Evolutionary conservation across 2,113 vertebrate species (phyloP).

Genomic region (Phylloscopus whistleri): DNA sequence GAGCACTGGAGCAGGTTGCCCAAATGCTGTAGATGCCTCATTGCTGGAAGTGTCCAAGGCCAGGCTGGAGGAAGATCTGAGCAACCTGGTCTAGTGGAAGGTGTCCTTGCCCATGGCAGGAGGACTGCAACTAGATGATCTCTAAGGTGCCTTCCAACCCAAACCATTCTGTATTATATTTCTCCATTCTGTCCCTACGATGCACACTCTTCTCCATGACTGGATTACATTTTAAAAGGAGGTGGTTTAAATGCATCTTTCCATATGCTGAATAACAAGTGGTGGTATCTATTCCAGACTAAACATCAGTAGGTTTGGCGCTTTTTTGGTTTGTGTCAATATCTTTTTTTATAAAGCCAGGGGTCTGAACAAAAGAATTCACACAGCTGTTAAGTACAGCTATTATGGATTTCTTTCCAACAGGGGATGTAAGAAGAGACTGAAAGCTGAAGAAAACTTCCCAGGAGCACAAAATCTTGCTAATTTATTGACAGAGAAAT

Average conservation of each 20-base stretch:
- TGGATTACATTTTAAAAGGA: neutral
- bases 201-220: neutral
- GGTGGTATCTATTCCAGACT: neutral
- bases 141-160: neutral
- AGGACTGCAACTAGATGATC: neutral
- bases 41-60: neutral
- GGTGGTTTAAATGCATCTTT: neutral
- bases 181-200: neutral
- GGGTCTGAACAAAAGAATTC: neutral
- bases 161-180: neutral
- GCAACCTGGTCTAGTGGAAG: too few relatives aligned
- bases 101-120: neutral
- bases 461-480: neutral
- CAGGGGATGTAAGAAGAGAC: neutral
- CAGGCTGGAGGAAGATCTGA: neutral
- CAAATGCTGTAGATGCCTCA: neutral
- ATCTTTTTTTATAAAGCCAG: neutral
- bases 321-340: neutral
- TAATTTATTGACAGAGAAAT: neutral
- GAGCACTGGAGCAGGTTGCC: neutral
- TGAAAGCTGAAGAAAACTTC: neutral
- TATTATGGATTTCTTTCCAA: neutral
- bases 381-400: neutral
- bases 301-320: neutral
- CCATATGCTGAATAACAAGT: neutral